Evolutionary conservation across 2,113 vertebrate genomes (phyloP), one percentile per base, ranked within the genome.

Genomic region (Eulemur rufifrons): DNA sequence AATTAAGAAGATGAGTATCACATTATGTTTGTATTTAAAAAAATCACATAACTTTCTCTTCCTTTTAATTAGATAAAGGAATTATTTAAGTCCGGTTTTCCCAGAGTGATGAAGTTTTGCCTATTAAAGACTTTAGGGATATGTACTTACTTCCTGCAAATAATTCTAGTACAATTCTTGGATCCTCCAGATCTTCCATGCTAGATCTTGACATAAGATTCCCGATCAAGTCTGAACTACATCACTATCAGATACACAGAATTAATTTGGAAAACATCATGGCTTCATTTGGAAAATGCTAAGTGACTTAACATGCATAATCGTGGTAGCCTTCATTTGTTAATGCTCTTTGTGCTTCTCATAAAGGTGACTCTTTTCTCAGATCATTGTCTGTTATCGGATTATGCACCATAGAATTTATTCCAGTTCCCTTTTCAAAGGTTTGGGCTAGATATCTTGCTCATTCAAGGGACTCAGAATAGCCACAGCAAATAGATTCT

Each of bases 381-480:
- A 93, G 23, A 52, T 64, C 50, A 69, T 85, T 89, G 76, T 86
- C 34, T 73, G 6, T 32, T 82, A 83, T 37, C 56, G 78, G 47
- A 74, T 59, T 77, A 78, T 78, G 34, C 10, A 77, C 23, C 56
- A 80, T 25, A 71, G 11, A 88, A 27, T 89, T 88, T 78, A 82
- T 1, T 42, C 61, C 32, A 5, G 25, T 50, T 88, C 59, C 93
- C 13, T 81, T 85, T 56, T 18, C 39, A 39, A 91, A 90, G 78
- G 2, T 97, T 63, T 50, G 56, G 39, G 37, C 59, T 93, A 13
- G 32, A 96, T 91, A 69, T 64, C 34, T 29, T 2, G 8, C 45
- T n/a, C 15, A 61, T 78, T 68, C n/a, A 95, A 87, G 68, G 71
- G 50, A 74, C 92, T 97, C 87, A 95, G 92, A 89, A 87, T 21